These are phyloP conservation scores for Halictus quadricinctus DNA, from an alignment of 2,888 invertebrate species.

Conservation along the genomic window DNA sequence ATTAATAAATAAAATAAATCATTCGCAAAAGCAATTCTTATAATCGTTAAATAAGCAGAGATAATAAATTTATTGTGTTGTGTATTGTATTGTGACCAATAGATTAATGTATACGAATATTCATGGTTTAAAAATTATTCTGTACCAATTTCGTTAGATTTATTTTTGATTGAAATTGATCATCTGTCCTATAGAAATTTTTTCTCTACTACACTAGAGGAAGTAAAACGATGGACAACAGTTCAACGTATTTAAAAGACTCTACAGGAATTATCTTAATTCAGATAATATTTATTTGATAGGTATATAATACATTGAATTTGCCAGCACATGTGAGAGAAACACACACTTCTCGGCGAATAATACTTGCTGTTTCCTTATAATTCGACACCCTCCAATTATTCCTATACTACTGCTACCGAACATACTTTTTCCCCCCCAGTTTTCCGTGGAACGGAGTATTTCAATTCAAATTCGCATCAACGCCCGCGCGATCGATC, in stretches of 20 bases:
- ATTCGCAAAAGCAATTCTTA: no score
- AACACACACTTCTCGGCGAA: slow-evolving; percentile 76
- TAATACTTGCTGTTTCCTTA: slow-evolving; percentile 76
- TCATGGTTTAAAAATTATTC: no score
- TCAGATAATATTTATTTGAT: slow-evolving; percentile 74
- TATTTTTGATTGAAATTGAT: no score
- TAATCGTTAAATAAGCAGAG: no score
- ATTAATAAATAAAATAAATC: no score
- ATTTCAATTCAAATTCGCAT: slow-evolving; percentile 21
- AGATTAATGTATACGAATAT: no score
- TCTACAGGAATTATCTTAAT: slow-evolving; percentile 42
- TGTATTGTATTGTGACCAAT: no score
- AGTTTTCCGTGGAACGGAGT: slow-evolving; percentile 50
- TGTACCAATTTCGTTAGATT: no score
- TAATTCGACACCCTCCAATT: slow-evolving; percentile 53
- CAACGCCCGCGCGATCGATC: slow-evolving; percentile 23
- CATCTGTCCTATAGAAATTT: background rate
- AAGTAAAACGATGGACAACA: background rate
- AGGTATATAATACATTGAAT: slow-evolving; percentile 77
- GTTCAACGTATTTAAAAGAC: background rate
- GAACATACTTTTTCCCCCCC: slow-evolving; percentile 46
- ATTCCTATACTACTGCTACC: slow-evolving; percentile 66
- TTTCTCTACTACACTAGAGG: background rate
- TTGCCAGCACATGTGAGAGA: slow-evolving; percentile 75
- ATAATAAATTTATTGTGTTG: no score